These are phyloP conservation scores for Etia nguti DNA, from an alignment of 2,113 vertebrate species.

Conservation along the genomic window DNA sequence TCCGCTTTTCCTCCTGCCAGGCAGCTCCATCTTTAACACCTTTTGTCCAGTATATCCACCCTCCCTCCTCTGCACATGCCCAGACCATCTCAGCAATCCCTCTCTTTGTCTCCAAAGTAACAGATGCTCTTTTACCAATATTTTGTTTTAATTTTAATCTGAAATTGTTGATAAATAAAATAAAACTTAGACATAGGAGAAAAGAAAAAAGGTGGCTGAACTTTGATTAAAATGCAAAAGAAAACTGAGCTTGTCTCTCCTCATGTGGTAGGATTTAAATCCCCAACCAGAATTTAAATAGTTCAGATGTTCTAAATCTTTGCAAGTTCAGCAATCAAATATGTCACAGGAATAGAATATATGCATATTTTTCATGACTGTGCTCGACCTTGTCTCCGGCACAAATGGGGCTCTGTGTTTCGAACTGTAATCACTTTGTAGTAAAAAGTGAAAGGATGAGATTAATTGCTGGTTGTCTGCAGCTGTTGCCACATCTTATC, in stretches of 20 bases:
- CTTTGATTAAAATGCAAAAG: background rate
- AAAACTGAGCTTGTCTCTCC: background rate
- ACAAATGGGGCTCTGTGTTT: background rate
- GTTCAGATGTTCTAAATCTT: background rate
- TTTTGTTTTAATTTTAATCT: rapidly evolving
- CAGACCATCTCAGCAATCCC: rapidly evolving
- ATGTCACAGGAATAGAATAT: background rate
- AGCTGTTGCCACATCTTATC: background rate
- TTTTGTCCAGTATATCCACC: rapidly evolving
- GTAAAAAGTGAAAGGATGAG: background rate
- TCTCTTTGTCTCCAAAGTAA: background rate
- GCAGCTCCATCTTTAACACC: background rate
- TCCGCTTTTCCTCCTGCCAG: background rate
- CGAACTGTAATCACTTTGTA: background rate
- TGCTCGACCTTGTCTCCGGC: background rate
- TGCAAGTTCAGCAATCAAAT: background rate
- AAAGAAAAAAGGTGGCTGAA: background rate
- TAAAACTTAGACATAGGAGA: background rate
- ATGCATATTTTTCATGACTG: background rate
- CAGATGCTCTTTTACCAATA: background rate
- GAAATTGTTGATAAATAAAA: background rate
- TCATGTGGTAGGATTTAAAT: background rate
- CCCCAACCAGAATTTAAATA: background rate
- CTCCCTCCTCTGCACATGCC: background rate
- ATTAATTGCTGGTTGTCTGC: background rate